Percentiles rank a stretch among this genome's conserved stretches.
These are phyloP conservation scores for Ornithorhynchus anatinus DNA, from an alignment of 2,113 vertebrate species.

Conservation along the genomic window DNA sequence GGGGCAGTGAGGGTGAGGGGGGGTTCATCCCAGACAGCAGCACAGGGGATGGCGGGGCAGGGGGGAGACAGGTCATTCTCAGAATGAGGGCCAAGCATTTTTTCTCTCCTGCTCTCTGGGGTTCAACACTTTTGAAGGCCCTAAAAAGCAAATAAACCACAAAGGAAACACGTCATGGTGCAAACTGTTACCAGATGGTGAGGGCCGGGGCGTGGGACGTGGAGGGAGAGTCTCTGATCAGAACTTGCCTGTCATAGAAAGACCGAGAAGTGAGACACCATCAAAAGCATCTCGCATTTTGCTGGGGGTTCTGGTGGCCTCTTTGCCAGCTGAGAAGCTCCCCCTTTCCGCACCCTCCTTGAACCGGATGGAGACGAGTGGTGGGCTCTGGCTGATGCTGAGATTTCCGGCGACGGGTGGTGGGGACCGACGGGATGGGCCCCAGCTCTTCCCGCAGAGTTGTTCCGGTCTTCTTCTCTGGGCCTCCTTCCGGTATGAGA, in stretches of 20 bases:
- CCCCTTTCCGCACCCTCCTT: no score
- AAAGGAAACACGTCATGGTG: constrained; percentile 83
- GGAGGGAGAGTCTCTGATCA: constrained; percentile 72
- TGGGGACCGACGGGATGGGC: no score
- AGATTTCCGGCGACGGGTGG: constrained; percentile 29
- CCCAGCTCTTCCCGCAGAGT: no score
- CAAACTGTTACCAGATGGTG: constrained; percentile 83
- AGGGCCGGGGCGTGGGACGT: constrained; percentile 52
- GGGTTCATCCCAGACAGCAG: no score
- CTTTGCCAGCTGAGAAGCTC: constrained; percentile 18
- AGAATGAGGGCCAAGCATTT: constrained; percentile 29
- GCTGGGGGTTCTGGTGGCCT: constrained; percentile 1
- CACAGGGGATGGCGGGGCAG: neutral
- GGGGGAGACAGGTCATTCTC: neutral
- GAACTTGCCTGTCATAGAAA: constrained; percentile 74
- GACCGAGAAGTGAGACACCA: neutral
- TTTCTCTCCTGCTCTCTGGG: neutral
- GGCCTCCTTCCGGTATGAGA: no score
- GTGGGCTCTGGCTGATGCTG: constrained; percentile 32
- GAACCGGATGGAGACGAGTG: neutral
- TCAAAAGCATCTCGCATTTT: constrained; percentile 22
- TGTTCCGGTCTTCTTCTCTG: no score
- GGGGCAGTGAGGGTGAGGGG: no score
- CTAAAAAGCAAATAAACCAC: constrained; percentile 42
- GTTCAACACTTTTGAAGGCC: constrained; percentile 27